Base-by-base conservation (phyloP, 1,140 invertebrate species). In the Drosophila nebulosa region DNA sequence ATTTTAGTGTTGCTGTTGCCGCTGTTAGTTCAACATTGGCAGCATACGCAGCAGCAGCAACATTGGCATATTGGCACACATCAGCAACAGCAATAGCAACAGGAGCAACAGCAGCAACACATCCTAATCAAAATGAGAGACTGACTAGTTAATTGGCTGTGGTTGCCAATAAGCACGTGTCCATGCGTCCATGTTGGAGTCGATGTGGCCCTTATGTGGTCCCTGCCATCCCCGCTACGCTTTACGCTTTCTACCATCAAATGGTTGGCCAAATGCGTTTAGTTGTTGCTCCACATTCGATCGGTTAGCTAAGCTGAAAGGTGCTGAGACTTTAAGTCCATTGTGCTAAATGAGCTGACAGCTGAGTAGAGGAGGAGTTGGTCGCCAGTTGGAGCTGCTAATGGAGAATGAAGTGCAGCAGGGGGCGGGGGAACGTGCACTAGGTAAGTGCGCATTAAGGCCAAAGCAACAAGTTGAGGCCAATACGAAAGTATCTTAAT, bases 131-230 rank as follows among this genome's bases (percentile, higher is more conserved):
- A 24, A 12, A 69, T 27, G 52, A 36, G 35, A 56, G 21, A 51
- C 52, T 39, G 46, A 70, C 42, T 69, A 56, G 69, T 73, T 78
- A 78, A 78, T 79, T 79, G 77, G 74, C 74, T 74, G 74, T 62
- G 61, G 42, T 65, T 63, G 69, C 50, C 74, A 79, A 79, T 78
- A 74, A 74, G 53, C 60, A 56, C 58, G 30, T 18, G n/a, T 26
- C 30, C 16, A 26, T n/a, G 24, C n/a, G 26, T 46, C 39, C 39
- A 46, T 46, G 18, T 21, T 18, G 39, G 7, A 42, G 14, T n/a
- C 16, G 6, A 12, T 46, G 6, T 6, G 4, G 36, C 14, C 30
- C 30, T 9, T 9, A n/a, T n/a, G n/a, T n/a, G n/a, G n/a, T n/a
- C n/a, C n/a, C 10, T 36, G n/a, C 35, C 35, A n/a, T 7, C 36